Evolutionary conservation across 2,113 vertebrate genomes (phyloP).

Genomic region (Ameiurus melas): DNA sequence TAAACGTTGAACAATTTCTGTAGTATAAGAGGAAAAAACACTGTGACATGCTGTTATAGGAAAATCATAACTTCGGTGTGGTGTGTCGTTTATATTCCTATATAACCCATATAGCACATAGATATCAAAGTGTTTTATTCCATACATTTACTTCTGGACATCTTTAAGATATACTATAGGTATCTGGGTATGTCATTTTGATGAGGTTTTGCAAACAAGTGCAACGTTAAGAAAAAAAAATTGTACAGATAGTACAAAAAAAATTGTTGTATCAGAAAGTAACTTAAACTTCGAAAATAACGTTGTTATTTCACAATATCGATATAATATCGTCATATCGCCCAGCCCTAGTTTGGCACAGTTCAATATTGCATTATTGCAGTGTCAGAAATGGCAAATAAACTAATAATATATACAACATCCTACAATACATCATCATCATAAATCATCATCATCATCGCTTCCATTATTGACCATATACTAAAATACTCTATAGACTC

Average conservation of each 20-base stretch:
- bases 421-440: neutral
- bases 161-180: neutral
- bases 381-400: neutral
- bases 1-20: neutral
- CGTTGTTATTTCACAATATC: neutral
- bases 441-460: neutral
- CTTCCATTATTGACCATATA: neutral
- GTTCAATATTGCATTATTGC: conserved; percentile 39
- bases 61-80: neutral
- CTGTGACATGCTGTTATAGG: neutral
- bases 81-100: neutral
- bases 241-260: neutral
- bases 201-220: neutral
- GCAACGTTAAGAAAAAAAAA: neutral
- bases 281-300: neutral
- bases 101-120: neutral
- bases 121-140: neutral
- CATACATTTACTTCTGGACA: neutral
- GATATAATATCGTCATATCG: conserved; percentile 15
- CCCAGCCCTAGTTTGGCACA: conserved; percentile 34
- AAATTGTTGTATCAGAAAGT: no score
- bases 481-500: conserved; percentile 21
- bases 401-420: conserved; percentile 19
- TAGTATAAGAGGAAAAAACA: neutral
- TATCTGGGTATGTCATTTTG: neutral